These are phyloP conservation scores for Uromys caudimaculatus DNA, from an alignment of 2,797 vertebrate genomes.

Conservation along the genomic window DNA sequence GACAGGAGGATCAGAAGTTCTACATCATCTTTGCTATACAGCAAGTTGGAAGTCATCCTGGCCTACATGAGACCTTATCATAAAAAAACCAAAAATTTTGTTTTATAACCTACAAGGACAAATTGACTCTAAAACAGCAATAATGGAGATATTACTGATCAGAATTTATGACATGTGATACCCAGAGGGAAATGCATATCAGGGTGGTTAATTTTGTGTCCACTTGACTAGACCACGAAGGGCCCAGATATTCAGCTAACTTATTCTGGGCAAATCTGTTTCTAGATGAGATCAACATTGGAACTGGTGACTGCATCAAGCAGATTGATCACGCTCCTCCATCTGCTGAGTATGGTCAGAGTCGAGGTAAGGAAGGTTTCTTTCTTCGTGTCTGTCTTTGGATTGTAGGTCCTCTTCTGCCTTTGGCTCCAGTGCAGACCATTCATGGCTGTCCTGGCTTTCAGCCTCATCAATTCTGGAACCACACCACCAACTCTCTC, in stretches of 20 bases:
- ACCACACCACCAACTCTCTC: neutral
- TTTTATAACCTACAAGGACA: neutral
- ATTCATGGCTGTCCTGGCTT: neutral
- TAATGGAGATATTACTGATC: neutral
- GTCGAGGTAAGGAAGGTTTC: neutral
- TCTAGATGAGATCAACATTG: neutral
- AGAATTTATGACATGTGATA: neutral
- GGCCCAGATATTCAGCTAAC: neutral
- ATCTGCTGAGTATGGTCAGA: neutral
- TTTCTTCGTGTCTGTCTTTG: neutral
- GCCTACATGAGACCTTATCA: neutral
- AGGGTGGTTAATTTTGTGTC: neutral
- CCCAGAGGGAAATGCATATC: neutral
- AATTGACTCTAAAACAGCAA: neutral
- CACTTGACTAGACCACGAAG: neutral
- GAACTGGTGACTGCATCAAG: neutral
- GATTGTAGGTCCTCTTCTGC: neutral
- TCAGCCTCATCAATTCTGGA: neutral
- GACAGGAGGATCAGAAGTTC: neutral
- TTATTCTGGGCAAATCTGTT: conserved; percentile 1
- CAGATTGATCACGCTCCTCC: neutral
- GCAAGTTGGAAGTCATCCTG: neutral
- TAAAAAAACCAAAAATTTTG: neutral
- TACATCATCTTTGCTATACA: neutral
- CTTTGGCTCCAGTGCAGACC: neutral